Evolutionary conservation across 1,140 invertebrate genomes (phyloP).

Genomic region (Sitobion miscanthi): DNA sequence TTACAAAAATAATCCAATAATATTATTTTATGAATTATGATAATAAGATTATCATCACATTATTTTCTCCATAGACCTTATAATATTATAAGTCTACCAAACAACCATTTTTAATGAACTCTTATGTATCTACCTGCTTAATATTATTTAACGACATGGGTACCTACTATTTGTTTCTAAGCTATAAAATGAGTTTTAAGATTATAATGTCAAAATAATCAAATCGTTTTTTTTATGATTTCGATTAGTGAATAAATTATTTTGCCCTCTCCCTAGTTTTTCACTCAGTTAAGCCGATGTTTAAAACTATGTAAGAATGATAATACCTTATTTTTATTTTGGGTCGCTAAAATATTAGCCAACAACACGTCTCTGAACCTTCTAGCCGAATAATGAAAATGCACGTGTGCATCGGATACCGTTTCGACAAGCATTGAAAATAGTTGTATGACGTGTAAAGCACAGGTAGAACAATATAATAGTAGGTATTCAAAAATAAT

Average conservation of each 20-base stretch:
- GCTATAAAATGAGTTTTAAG: not conserved
- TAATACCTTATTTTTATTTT: constrained; percentile 50
- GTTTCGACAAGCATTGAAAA: constrained; percentile 60
- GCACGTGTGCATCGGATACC: constrained; percentile 61
- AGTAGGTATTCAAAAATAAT: not conserved
- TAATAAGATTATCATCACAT: too few relatives aligned
- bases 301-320: not conserved
- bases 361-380: constrained; percentile 60
- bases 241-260: not conserved
- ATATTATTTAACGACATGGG: not conserved
- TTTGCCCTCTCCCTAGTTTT: not conserved
- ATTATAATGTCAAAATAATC: not conserved
- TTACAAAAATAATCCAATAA: too few relatives aligned
- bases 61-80: too few relatives aligned
- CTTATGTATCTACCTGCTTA: not conserved
- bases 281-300: not conserved
- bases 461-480: not conserved
- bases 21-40: too few relatives aligned
- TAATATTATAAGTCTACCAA: too few relatives aligned
- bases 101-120: not conserved
- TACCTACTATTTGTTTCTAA: not conserved
- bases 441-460: not conserved
- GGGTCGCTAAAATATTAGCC: constrained; percentile 53
- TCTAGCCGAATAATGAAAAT: constrained; percentile 60
- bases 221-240: not conserved